Evolutionary conservation across 2,797 vertebrate species (phyloP).

Genomic region (Okamejei kenojei): DNA sequence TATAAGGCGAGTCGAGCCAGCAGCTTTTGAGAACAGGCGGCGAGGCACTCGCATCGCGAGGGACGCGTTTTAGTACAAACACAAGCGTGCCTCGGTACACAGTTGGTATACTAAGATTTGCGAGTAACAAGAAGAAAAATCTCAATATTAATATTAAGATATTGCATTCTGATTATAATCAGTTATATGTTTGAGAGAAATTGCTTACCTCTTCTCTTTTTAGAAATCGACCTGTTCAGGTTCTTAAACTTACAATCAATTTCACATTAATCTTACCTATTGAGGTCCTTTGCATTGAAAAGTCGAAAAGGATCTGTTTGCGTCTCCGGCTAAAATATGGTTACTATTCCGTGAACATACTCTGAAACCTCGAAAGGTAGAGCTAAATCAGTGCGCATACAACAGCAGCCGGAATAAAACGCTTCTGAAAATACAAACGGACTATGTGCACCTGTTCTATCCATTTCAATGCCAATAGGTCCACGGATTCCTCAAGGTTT

Average conservation of each 20-base stretch:
- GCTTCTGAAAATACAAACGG: background rate
- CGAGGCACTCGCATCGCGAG: background rate
- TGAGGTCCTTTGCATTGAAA: background rate
- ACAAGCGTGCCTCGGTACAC: background rate
- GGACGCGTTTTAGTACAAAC: background rate
- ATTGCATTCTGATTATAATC: background rate
- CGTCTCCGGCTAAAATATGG: too few species aligned
- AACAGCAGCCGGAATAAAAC: background rate
- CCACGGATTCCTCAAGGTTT: background rate
- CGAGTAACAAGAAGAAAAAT: too few species aligned
- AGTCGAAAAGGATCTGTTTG: background rate
- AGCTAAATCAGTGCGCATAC: background rate
- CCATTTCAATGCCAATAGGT: background rate
- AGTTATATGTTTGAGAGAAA: background rate
- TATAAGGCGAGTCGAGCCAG: constrained; percentile 62
- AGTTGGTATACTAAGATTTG: background rate
- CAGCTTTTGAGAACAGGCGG: constrained; percentile 46
- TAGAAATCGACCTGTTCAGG: background rate
- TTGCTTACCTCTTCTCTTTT: background rate
- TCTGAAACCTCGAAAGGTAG: background rate
- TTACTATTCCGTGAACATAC: background rate
- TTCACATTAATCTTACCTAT: background rate
- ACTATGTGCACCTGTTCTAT: background rate
- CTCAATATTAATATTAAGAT: background rate
- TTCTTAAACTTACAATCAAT: background rate